A percentile compares a stretch with the other conserved stretches of the same genome.
phyloP scores from a whole-genome alignment of 2,797 vertebrate genomes.

The Scarus forsteni region DNA sequence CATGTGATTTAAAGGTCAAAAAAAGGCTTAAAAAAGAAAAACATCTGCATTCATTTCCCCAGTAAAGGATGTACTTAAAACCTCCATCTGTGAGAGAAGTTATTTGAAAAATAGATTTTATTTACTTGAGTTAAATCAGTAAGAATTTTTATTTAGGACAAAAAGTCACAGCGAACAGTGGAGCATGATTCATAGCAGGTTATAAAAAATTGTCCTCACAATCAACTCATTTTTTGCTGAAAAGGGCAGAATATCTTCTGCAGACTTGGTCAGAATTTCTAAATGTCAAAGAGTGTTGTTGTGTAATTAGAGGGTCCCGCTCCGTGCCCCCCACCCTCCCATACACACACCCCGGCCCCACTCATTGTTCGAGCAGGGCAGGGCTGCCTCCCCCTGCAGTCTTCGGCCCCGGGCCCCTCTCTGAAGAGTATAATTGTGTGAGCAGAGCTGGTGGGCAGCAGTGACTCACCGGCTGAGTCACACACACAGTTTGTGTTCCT shows the following conservation, averaged over 20 bases:
- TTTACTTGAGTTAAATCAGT: too few species aligned
- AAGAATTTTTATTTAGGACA: too few species aligned
- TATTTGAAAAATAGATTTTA: too few species aligned
- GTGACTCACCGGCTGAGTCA: constrained; percentile 66
- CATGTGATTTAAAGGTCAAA: too few species aligned
- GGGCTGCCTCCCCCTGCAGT: constrained; percentile 68
- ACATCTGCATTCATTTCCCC: too few species aligned
- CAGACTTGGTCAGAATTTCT: constrained; percentile 51
- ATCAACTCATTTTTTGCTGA: not conserved
- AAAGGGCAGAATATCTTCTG: constrained; percentile 43
- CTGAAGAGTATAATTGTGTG: constrained; percentile 80
- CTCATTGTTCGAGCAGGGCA: constrained; percentile 73
- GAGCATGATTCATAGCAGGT: too few species aligned
- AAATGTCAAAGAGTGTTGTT: constrained; percentile 73
- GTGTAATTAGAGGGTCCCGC: constrained; percentile 52
- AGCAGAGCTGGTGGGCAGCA: constrained; percentile 82
- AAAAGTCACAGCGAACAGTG: too few species aligned
- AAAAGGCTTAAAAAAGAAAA: too few species aligned
- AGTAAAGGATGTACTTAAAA: too few species aligned
- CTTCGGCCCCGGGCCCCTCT: constrained; percentile 64
- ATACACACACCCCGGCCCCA: constrained; percentile 43
- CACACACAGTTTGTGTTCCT: constrained; percentile 82
- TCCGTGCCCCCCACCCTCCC: constrained; percentile 28
- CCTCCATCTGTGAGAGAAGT: too few species aligned
- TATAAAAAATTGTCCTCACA: not conserved